Evolutionary conservation across 1,140 invertebrate species (phyloP).

Genomic region (Pseudomyrmex dendroicus): DNA sequence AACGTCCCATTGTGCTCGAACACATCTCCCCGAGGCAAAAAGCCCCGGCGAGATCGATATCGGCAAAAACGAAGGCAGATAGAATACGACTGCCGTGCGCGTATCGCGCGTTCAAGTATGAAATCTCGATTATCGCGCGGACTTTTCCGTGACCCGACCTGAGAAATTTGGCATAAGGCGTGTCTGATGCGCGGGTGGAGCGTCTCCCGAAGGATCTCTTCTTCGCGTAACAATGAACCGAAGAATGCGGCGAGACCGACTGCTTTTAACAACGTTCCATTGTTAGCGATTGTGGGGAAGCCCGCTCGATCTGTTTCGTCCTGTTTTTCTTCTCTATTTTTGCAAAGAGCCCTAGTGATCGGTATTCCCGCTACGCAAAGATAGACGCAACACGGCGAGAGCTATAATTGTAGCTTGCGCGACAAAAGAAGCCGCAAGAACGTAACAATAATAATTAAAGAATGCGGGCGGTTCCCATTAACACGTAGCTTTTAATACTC

Average conservation of each 20-base stretch:
- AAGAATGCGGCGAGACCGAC: slow-evolving; percentile 71
- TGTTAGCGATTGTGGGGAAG: slow-evolving; percentile 79
- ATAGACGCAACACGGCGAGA: too few relatives aligned
- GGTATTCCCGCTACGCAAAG: not conserved
- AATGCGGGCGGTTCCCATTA: not conserved
- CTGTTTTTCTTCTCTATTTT: slow-evolving; percentile 61
- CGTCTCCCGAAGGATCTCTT: not conserved
- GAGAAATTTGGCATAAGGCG: slow-evolving; percentile 76
- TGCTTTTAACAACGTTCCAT: slow-evolving; percentile 74
- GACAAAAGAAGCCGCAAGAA: too few relatives aligned
- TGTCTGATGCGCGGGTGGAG: slow-evolving; percentile 58
- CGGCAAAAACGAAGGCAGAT: slow-evolving; percentile 37
- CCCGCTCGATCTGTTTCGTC: slow-evolving; percentile 64
- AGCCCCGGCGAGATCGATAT: slow-evolving; percentile 32
- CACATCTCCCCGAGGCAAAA: slow-evolving; percentile 40
- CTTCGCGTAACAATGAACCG: slow-evolving; percentile 56
- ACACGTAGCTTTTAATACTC: not conserved
- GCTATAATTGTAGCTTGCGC: not conserved
- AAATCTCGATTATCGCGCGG: slow-evolving; percentile 79
- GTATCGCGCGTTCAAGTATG: slow-evolving; percentile 68
- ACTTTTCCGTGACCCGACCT: slow-evolving; percentile 74
- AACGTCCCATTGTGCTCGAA: slow-evolving; percentile 47
- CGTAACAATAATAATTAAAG: slow-evolving; percentile 13
- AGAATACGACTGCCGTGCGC: slow-evolving; percentile 44
- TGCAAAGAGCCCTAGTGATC: not conserved